Base-by-base conservation (phyloP, 2,888 invertebrate species). In the Colostygia pectinataria region DNA sequence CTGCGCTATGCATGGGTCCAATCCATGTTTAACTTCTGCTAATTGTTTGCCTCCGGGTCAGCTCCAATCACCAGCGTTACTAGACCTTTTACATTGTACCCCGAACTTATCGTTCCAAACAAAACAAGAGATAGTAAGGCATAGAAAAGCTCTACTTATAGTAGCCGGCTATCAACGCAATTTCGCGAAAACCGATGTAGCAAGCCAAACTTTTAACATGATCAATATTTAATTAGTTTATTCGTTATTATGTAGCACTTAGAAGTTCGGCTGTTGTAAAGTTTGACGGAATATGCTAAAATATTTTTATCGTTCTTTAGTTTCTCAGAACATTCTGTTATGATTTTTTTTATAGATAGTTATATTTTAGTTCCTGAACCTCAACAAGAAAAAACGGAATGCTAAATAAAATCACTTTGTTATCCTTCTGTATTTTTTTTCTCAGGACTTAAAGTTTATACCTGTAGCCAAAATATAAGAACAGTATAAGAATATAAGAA, bases 11-110 rank as follows among this genome's bases (percentile, higher is more conserved):
- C 71, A 71, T 68, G 68, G 73, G 68, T 66, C 65, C 67, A 71
- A 74, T 74, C 73, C 69, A 70, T 81, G 77, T 83, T 83, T 83
- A 83, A 83, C 81, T 83, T 84, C 68, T 66, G 57, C 75, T 82
- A 83, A 85, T 83, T 84, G 83, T 84, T 83, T 83, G 75, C 76
- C 66, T 68, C 66, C 65, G 74, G 73, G 70, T 67, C 69, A 63
- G 66, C 68, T 71, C 64, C 62, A 61, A 61, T 63, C 66, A 66
- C 77, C 77, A 72, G 44, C 42, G 1, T 60, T 63, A 39, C 18
- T 18, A 56, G 68, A 68, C 40, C 73, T 52, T 47, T 44, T 45
- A 53, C 48, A 42, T 49, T 31, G 27, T 10, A 27, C 40, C 9
- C 32, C 29, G n/a, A 39, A 27, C 36, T 18, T 15, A 13, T 9